Evolutionary conservation across 2,113 vertebrate genomes (phyloP), one percentile per base, ranked within the genome.

Genomic region (Pelecanoides urinatrix): DNA sequence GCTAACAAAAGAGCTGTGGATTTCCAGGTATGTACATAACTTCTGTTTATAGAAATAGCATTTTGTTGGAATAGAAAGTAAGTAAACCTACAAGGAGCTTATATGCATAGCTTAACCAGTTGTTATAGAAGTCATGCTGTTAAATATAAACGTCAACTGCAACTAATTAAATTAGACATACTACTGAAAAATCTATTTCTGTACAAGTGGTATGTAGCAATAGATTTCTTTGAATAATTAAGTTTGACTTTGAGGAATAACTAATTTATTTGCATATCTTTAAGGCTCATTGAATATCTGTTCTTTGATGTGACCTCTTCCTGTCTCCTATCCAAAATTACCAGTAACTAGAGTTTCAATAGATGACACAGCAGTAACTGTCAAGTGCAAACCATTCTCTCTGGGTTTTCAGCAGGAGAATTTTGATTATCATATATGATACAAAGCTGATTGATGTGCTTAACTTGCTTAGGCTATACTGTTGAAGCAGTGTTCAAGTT

Each of bases 1-100:
- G 99, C 99, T 90, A 99, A 98, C 98, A 99, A 99, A 98, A 99
- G 99, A 98, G 98, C 99, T 88, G 98, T 99, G 96, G 99, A 99
- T 98, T 99, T 99, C 96, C 99, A 99, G 99, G 99, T 99, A 98
- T 67, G 99, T 98, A 44, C 19, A 15, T 94, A 66, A 52, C 32
- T 88, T 95, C 32, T 93, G 18, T 81, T 74, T 16, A 53, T 30
- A 91, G 23, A 90, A 92, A 30, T 45, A 63, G 23, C 4, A 27
- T 62, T 91, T 90, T 79, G 8, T 80, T 88, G 53, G 14, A 71
- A 34, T 68, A 52, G 27, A 29, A 74, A 63, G 52, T 80, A 74
- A 91, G 58, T 86, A 92, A 79, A 73, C 18, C 3, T 53, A 20
- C 2, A 3, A 44, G 50, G 38, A 63, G 18, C 18, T 81, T 91